Evolutionary conservation across 2,888 invertebrate species (phyloP).

Genomic region (Melieria picta): DNA sequence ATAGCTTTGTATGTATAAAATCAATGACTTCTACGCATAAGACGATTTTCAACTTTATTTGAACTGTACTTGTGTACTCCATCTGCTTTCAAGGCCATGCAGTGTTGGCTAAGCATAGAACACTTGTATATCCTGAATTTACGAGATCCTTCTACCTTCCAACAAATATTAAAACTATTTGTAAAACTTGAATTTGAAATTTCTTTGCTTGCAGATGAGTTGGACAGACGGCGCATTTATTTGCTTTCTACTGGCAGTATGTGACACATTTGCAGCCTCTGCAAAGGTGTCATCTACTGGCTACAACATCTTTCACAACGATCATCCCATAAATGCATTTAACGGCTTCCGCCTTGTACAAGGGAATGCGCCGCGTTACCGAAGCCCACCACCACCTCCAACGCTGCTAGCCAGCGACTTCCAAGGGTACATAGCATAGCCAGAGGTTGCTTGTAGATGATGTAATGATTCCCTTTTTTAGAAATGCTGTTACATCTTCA

Average conservation of each 20-base stretch:
- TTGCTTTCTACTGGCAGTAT: constrained; percentile 29
- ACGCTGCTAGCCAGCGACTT: constrained; percentile 28
- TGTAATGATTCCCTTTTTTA: constrained; percentile 23
- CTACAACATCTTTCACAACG: constrained; percentile 57
- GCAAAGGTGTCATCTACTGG: constrained; percentile 51
- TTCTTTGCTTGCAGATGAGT: constrained; percentile 44
- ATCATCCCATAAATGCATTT: constrained; percentile 43
- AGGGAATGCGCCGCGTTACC: constrained; percentile 39
- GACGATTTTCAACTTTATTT: too few species aligned
- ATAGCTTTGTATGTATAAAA: too few species aligned
- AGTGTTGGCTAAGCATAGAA: background rate
- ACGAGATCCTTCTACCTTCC: too few species aligned
- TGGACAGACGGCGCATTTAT: constrained; percentile 31
- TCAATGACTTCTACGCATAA: too few species aligned
- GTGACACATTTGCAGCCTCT: constrained; percentile 14
- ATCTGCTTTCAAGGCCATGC: background rate
- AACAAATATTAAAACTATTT: too few species aligned
- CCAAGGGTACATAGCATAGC: constrained; percentile 28
- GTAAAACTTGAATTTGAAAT: too few species aligned
- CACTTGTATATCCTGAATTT: too few species aligned
- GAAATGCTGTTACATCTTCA: constrained; percentile 52
- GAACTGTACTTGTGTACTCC: too few species aligned
- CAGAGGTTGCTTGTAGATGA: background rate
- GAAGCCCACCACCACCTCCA: constrained; percentile 35
- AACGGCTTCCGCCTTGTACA: constrained; percentile 49